A percentile compares a stretch with the other conserved stretches of the same genome.
These are phyloP conservation scores for Samia ricini DNA, from an alignment of 1,140 invertebrate species.

Conservation along the genomic window DNA sequence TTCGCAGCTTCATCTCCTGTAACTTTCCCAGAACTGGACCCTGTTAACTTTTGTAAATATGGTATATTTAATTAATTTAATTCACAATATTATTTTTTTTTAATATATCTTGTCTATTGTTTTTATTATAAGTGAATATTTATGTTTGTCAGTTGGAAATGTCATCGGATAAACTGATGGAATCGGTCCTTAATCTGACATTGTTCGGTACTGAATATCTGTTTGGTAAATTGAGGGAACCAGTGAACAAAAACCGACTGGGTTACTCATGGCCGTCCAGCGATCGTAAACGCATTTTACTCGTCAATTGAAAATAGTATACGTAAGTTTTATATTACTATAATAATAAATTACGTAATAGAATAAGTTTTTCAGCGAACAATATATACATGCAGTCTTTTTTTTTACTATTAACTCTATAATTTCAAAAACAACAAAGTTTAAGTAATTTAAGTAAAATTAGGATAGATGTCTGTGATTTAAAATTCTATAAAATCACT, in stretches of 20 bases:
- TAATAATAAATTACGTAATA: too few species aligned
- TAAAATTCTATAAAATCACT: too few species aligned
- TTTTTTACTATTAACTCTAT: too few species aligned
- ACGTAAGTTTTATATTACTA: conserved; percentile 84
- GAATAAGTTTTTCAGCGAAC: too few species aligned
- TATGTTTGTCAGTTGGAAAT: conserved; percentile 80
- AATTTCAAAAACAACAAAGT: too few species aligned
- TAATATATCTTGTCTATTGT: background rate
- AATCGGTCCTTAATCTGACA: conserved; percentile 86
- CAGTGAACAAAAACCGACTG: conserved; percentile 92
- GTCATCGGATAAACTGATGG: conserved; percentile 82
- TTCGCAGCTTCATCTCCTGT: too few species aligned
- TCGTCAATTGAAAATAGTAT: conserved; percentile 91
- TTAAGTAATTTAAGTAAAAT: too few species aligned
- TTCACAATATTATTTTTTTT: background rate
- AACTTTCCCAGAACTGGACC: too few species aligned
- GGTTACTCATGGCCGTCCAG: conserved; percentile 86
- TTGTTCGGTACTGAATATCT: conserved; percentile 87
- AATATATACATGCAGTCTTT: too few species aligned
- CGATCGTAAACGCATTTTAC: conserved; percentile 91
- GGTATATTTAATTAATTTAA: too few species aligned
- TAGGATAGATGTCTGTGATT: too few species aligned
- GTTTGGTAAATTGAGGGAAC: conserved; percentile 86
- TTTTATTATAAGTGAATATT: background rate
- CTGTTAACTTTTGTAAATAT: too few species aligned